Conservation (phyloP, 2,888 invertebrate genomes). For the Brassicogethes aeneus region DNA sequence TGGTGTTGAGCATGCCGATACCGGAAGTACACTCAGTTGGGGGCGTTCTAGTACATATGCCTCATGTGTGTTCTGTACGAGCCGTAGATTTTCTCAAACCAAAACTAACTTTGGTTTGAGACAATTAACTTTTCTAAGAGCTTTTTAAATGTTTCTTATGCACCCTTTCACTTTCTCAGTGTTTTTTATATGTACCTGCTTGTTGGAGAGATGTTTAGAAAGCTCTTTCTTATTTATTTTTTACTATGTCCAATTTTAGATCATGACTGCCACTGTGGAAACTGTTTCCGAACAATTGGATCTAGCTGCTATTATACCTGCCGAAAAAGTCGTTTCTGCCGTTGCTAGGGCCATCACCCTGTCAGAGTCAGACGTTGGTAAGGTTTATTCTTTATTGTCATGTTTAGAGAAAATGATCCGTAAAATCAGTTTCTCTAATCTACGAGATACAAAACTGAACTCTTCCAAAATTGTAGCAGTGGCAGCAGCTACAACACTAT, state of each 20-base stretch:
- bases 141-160: slow-evolving; percentile 1
- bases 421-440: background rate
- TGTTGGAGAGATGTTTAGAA: slow-evolving; percentile 2
- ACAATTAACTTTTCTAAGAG: background rate
- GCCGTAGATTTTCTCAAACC: slow-evolving; percentile 20
- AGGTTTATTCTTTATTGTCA: slow-evolving; percentile 21
- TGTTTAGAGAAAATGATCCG: background rate
- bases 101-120: slow-evolving; percentile 14
- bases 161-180: background rate
- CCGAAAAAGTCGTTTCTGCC: slow-evolving; percentile 64
- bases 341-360: slow-evolving; percentile 80
- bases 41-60: slow-evolving; percentile 85
- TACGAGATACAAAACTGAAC: slow-evolving; percentile 2
- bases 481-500: slow-evolving; percentile 59
- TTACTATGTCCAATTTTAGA: slow-evolving; percentile 46
- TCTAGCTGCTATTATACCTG: slow-evolving; percentile 76
- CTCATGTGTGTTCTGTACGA: slow-evolving; percentile 69
- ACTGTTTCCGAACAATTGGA: slow-evolving; percentile 88
- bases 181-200: background rate
- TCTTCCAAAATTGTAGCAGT: slow-evolving; percentile 22
- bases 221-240: background rate
- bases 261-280: slow-evolving; percentile 93
- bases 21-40: slow-evolving; percentile 72
- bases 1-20: slow-evolving; percentile 52
- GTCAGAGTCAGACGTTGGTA: slow-evolving; percentile 82